Evolutionary conservation across 1,140 invertebrate species (phyloP).

Genomic region (Physella acuta): DNA sequence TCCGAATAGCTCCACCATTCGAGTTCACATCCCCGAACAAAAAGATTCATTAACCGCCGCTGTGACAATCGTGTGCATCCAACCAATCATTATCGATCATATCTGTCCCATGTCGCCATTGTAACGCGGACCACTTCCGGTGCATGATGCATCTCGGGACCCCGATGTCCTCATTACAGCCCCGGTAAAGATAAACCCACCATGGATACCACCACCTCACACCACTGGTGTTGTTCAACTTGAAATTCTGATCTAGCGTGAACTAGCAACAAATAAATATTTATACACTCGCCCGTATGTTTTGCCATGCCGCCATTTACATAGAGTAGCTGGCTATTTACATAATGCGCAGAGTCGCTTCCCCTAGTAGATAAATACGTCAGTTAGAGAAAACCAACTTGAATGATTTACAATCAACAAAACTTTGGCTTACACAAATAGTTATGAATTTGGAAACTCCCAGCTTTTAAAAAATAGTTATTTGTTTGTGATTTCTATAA

Average conservation of each 20-base stretch:
- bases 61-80: constrained; percentile 1
- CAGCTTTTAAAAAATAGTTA: no score
- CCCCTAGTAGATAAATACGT: no score
- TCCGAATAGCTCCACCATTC: no score
- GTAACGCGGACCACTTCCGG: neutral
- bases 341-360: no score
- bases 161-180: neutral
- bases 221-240: neutral
- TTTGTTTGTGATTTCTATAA: no score
- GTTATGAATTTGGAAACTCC: no score
- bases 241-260: neutral
- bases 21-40: no score
- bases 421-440: no score
- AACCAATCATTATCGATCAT: constrained; percentile 12
- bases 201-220: neutral
- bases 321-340: neutral
- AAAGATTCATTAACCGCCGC: neutral
- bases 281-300: neutral
- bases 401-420: no score
- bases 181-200: neutral
- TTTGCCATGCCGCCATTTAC: neutral
- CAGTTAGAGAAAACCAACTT: no score
- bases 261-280: neutral
- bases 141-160: neutral
- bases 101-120: neutral